Base-by-base conservation (phyloP, 2,113 vertebrate species). In the Hydrolagus affinis region DNA sequence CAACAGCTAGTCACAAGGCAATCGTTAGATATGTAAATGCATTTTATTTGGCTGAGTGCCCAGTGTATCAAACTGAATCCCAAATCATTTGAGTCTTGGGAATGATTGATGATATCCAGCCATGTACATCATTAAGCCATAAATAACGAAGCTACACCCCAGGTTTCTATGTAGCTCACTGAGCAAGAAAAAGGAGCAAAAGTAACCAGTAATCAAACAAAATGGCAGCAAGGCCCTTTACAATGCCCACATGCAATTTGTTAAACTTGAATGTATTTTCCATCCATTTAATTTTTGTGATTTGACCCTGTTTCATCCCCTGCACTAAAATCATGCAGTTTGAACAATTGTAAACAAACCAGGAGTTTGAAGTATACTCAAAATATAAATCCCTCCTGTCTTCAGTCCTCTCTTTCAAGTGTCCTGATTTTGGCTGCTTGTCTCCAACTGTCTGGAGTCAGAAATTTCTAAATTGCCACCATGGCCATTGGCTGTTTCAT, bases 11-110 rank as follows among this genome's bases (percentile, higher is more conserved):
- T 68, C 62, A 32, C 78, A 83, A 28, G 30, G 78, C 64, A 30
- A 83, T 66, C 78, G 32, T 83, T 68, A 83, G 78, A 83, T 83
- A 83, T 83, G 78, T 83, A 83, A 83, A 68, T 83, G 78, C 66
- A 83, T 83, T 83, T 83, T 83, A 66, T 62, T 83, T 83, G 78
- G 78, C 78, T 83, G 78, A 28, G 25, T 83, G 78, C 78, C 78
- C 62, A 28, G 19, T 83, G 60, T 64, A 83, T 30, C 59, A 83
- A 66, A 64, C 64, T 83, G 78, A 83, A 83, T 68, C 62, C 77
- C 28, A 8, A 83, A 83, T 83, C 64, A 83, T 83, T 68, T 83
- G 64, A 68, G 32, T 66, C 60, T 28, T 66, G 32, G 64, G 66
- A 68, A 83, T 66, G 78, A 83, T 62, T 32, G 23, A 83, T 83